phyloP scores from a whole-genome alignment of 2,113 vertebrate genomes.

The Odocoileus virginianus region DNA sequence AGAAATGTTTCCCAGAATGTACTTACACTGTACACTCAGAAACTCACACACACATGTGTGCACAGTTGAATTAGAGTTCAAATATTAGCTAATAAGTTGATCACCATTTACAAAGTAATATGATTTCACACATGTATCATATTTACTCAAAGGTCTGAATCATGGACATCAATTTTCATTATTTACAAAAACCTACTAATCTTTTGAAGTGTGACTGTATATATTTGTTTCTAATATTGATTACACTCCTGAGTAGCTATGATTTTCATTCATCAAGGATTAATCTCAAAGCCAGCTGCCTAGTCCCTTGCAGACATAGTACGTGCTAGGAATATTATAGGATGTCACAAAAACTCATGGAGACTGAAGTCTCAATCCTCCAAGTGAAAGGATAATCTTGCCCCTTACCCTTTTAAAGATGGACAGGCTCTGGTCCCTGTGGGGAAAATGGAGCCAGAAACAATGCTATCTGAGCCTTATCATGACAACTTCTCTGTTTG shows the following conservation, averaged over 20 bases:
- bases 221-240: not conserved
- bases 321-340: not conserved
- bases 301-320: not conserved
- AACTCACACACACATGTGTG: not conserved
- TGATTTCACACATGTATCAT: not conserved
- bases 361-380: not conserved
- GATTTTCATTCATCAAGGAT: not conserved
- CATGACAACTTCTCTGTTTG: not conserved
- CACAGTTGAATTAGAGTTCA: not conserved
- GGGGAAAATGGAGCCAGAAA: not conserved
- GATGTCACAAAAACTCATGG: not conserved
- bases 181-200: not conserved
- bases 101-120: not conserved
- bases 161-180: not conserved
- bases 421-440: not conserved
- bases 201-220: not conserved
- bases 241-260: not conserved
- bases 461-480: accelerated
- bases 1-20: not conserved
- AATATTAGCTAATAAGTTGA: not conserved
- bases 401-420: not conserved
- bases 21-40: not conserved
- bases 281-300: not conserved
- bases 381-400: not conserved
- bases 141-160: not conserved